Percentiles rank a stretch among this genome's conserved stretches.
phyloP scores from a whole-genome alignment of 2,888 invertebrate genomes.

The Tanypteryx hageni region DNA sequence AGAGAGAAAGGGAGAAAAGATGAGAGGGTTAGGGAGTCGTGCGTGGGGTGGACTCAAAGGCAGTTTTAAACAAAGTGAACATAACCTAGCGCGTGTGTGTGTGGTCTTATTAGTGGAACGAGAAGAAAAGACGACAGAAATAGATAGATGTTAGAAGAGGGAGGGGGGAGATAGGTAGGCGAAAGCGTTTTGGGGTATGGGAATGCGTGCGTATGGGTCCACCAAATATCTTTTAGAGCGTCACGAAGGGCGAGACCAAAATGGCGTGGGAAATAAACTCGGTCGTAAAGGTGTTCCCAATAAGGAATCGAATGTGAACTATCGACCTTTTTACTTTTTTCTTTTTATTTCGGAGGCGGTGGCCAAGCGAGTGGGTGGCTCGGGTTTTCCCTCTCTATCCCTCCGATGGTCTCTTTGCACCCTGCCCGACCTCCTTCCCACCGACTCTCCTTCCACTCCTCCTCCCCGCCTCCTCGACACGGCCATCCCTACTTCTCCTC shows the following conservation, averaged over 20 bases:
- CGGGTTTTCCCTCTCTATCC: background rate
- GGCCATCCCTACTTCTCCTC: background rate
- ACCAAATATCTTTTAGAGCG: background rate
- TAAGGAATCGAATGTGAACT: constrained; percentile 32
- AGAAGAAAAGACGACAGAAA: background rate
- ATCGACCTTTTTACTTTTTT: background rate
- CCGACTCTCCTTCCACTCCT: background rate
- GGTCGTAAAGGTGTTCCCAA: constrained; percentile 8
- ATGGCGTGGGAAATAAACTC: background rate
- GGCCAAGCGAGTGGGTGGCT: background rate
- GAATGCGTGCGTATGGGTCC: background rate
- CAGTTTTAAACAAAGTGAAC: background rate
- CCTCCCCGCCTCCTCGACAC: background rate
- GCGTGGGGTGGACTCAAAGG: background rate
- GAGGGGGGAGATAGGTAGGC: background rate
- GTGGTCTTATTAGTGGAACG: constrained; percentile 18
- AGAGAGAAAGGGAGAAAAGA: background rate
- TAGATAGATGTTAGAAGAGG: background rate
- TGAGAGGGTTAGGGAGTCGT: too few species aligned
- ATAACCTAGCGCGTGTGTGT: background rate
- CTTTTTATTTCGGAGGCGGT: constrained; percentile 5
- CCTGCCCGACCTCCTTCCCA: background rate
- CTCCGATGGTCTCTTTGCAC: background rate
- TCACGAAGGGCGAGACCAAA: constrained; percentile 5
- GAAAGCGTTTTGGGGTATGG: background rate